These are phyloP conservation scores for Hyla sarda DNA, from an alignment of 2,113 vertebrate genomes.

Conservation along the genomic window DNA sequence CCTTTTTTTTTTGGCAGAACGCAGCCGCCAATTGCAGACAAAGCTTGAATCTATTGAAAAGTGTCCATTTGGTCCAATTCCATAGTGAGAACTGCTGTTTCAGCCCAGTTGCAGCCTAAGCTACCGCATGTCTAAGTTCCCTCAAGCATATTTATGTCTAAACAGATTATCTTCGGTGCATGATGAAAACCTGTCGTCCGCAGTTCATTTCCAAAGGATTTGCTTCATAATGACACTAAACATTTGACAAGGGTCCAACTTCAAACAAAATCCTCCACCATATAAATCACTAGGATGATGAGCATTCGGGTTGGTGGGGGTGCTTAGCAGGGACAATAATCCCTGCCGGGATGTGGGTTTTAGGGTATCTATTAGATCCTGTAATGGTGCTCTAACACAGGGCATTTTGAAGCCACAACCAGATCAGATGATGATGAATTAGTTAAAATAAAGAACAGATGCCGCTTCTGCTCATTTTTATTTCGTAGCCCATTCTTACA, in stretches of 20 bases:
- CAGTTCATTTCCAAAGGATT: slow-evolving; percentile 46
- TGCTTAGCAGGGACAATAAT: too few species aligned
- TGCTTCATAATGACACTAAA: slow-evolving; percentile 9
- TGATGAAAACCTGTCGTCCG: slow-evolving; percentile 29
- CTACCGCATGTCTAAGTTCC: slow-evolving; percentile 37
- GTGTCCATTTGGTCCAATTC: slow-evolving; percentile 37
- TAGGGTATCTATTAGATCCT: not conserved
- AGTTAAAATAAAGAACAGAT: too few species aligned
- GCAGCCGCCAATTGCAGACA: slow-evolving; percentile 10
- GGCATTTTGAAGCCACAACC: too few species aligned
- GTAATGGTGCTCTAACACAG: too few species aligned
- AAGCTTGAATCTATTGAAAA: slow-evolving; percentile 18
- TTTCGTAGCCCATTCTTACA: too few species aligned
- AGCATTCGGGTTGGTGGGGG: not conserved
- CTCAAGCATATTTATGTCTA: slow-evolving; percentile 52
- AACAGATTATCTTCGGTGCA: slow-evolving; percentile 41
- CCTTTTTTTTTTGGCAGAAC: slow-evolving; percentile 14
- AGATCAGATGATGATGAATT: too few species aligned
- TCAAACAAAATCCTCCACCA: not conserved
- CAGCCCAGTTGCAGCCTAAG: slow-evolving; percentile 35
- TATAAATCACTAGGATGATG: not conserved
- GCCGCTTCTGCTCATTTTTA: too few species aligned
- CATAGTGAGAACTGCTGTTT: slow-evolving; percentile 34
- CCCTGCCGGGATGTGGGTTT: too few species aligned
- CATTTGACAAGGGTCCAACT: slow-evolving; percentile 11